Evolutionary conservation across 2,888 invertebrate genomes (phyloP), one percentile per base, ranked within the genome.

Genomic region (Rhopalosiphum nymphaeae): DNA sequence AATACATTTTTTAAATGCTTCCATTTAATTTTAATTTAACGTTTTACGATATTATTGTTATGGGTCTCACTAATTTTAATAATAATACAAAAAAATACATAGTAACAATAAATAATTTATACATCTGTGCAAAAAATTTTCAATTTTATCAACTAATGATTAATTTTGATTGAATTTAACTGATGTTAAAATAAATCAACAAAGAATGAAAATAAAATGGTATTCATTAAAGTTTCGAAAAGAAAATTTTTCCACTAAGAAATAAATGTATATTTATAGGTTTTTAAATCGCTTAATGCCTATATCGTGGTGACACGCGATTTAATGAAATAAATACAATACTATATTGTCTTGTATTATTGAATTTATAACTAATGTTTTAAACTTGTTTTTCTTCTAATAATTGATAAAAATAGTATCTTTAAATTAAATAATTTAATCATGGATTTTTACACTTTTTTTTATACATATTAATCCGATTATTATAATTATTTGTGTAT

Each of bases 231-330:
- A 42, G 36, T 29, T 85, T 84, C 85, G 21, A 85, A 91, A 91
- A 91, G 42, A 21, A 56, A 85, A 56, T 29, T 91, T 29, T 85
- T 29, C 21, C 44, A 44, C 21, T 56, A 84, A 29, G 29, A 49
- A 91, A n/a, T n/a, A 36, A 53, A 26, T 88, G 3, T n/a, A 87
- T 87, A 53, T 88, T 53, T 88, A 88, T 88, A 88, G 78, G 21
- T 10, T 78, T 78, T 78, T 36, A 78, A 78, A 78, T 78, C 36
- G 36, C 21, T 36, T 78, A 78, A 21, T 78, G 78, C 0, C 78
- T 36, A 42, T 21, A 36, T 9, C 21, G 0, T 9, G 7, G 21
- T 9, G 78, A 78, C 78, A 78, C 36, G 21, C 21, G 3, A 78
- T 78, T 78, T 36, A 36, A 21, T 36, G 36, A 78, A 36, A 78